Evolutionary conservation across 2,113 vertebrate species (phyloP), one percentile per base, ranked within the genome.

Genomic region (Sphaerodactylus townsendi): DNA sequence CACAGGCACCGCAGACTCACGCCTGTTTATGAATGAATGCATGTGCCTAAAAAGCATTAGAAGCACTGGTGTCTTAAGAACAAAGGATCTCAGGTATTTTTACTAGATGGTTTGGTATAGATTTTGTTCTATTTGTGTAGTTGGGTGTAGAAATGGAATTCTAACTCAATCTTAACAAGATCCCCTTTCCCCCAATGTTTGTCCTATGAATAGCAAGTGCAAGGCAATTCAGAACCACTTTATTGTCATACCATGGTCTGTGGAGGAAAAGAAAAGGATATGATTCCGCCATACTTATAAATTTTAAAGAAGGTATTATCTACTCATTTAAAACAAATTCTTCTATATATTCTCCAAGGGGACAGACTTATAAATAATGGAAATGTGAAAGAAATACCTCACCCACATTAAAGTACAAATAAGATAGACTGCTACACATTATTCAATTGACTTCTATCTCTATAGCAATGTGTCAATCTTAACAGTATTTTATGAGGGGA

Each of bases 361-460:
- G 90, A 94, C 84, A 92, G 93, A 90, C 90, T 96, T 94, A 95
- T 96, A 96, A 96, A 97, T 96, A 97, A 96, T 96, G 92, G 89
- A 96, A 96, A 95, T 93, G 70, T 86, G 84, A 23, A 88, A 91
- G 85, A 87, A 86, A 84, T 72, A 90, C 86, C 91, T 95, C 82
- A 91, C 86, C 25, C 90, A 88, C 79, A 96, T 96, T 97, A 95
- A 94, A 91, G 88, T 95, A 94, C 93, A 96, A 97, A 97, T 96
- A 95, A 97, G 97, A 97, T 96, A 94, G 96, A 96, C 95, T 95
- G 92, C 90, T 96, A 95, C 95, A 93, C 90, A 96, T 95, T 95
- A 96, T 96, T 96, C 95, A 96, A 95, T 96, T 95, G 94, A 94
- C 93, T 95, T 95, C 87, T 94, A 95, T 96, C 93, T 96, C 93